Evolutionary conservation across 2,797 vertebrate species (phyloP), one percentile per base, ranked within the genome.

Genomic region (Lagodon rhomboides): DNA sequence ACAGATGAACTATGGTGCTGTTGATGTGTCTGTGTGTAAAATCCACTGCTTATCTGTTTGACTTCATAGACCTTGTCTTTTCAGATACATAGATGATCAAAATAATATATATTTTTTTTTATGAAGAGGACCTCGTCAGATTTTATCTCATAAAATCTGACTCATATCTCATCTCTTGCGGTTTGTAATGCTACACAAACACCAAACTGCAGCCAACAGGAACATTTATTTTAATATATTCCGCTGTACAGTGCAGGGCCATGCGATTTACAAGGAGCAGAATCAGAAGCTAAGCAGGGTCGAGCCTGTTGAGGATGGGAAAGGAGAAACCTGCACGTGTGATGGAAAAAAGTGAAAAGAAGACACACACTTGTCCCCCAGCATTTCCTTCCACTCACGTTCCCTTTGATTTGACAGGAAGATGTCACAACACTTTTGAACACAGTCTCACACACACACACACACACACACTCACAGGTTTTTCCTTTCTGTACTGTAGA

Each of bases 371-470:
- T 78, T 64, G 71, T 68, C 46, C 73, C 18, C 16, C 11, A 73
- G 62, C 66, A 68, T 69, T 74, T 85, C 69, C 79, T 70, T 78
- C 44, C 70, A 74, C 68, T 79, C 61, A 12, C 25, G 9, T 77
- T 56, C 38, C 15, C 61, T 87, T 87, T 85, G 82, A 90, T 85
- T 87, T 80, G 86, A 87, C 77, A 75, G 76, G 43, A 79, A 68
- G 73, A 50, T 84, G 84, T 89, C 85, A 83, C 58, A 78, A 75
- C 56, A 74, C 74, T 59, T 71, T 65, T 62, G 51, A 77, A 82
- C 75, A 50, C 53, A 70, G 10, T 38, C 51, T 68, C 72, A 76
- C 38, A 50, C 62, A 69, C 49, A 72, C 49, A 72, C 69, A 55
- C 34, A 64, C 46, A 56, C 44, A 43, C 56, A 38, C 58, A 65